Evolutionary conservation across 2,888 invertebrate species (phyloP).

Genomic region (Branchipolynoe longqiensis): DNA sequence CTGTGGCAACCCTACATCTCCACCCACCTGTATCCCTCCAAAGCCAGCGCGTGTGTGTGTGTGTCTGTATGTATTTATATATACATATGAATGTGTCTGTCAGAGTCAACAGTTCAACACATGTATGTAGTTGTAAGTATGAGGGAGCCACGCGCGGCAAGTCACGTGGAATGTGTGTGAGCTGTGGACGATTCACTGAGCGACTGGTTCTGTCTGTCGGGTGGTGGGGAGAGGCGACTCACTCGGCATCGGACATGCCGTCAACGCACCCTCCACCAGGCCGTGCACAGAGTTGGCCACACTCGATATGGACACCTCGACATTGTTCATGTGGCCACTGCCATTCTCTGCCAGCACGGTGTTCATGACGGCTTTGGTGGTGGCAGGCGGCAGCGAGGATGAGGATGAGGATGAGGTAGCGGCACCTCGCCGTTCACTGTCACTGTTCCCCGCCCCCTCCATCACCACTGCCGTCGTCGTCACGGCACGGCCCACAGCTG

Average conservation of each 20-base stretch:
- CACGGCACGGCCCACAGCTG: neutral
- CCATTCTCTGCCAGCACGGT: constrained; percentile 17
- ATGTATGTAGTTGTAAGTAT: constrained; percentile 41
- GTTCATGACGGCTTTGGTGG: neutral
- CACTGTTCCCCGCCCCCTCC: too few species aligned
- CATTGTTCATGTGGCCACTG: constrained; percentile 43
- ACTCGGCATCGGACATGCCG: neutral
- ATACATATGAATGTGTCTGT: too few species aligned
- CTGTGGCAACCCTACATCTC: too few species aligned
- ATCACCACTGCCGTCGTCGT: neutral
- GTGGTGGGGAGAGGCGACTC: constrained; percentile 23
- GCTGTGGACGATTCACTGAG: constrained; percentile 51
- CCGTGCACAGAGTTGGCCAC: constrained; percentile 42
- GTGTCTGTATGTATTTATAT: too few species aligned
- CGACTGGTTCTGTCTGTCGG: constrained; percentile 35
- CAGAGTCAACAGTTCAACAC: neutral
- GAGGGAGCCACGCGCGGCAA: constrained; percentile 4
- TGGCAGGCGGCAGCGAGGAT: neutral
- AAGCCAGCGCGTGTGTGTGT: too few species aligned
- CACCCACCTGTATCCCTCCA: too few species aligned
- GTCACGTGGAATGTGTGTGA: constrained; percentile 49
- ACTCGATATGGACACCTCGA: constrained; percentile 51
- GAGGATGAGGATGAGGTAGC: too few species aligned
- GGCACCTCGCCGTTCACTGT: neutral
- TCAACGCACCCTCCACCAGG: constrained; percentile 23